Evolutionary conservation across 2,113 vertebrate species (phyloP).

Genomic region (Lynx canadensis): DNA sequence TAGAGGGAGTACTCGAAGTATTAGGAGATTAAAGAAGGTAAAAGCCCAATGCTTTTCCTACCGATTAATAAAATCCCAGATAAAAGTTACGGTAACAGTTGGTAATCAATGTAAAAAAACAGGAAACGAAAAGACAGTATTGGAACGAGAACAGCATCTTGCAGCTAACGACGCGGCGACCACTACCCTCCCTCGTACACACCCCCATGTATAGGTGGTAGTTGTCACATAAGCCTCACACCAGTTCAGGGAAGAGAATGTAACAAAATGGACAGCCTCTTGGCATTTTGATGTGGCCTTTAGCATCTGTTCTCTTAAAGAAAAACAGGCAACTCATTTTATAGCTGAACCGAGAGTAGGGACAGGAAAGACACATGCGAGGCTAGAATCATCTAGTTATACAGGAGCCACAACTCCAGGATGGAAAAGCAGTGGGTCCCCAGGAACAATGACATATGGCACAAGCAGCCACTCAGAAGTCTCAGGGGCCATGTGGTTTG

Average conservation of each 20-base stretch:
- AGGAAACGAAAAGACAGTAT: neutral
- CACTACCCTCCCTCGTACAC: too few relatives aligned
- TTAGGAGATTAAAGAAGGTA: neutral
- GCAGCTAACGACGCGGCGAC: neutral
- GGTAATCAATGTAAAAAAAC: neutral
- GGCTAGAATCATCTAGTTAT: neutral
- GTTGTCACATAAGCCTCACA: neutral
- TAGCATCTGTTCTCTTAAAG: neutral
- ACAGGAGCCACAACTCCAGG: neutral
- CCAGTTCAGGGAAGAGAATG: neutral
- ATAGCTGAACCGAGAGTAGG: neutral
- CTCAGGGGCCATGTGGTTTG: neutral
- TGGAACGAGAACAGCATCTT: neutral
- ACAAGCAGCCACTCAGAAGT: neutral
- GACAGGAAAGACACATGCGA: neutral
- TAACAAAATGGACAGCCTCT: neutral
- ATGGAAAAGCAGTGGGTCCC: neutral
- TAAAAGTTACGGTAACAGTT: neutral
- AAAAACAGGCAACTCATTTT: neutral
- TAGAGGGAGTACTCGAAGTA: neutral
- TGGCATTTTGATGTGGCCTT: neutral
- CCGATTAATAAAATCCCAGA: neutral
- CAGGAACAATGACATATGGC: neutral
- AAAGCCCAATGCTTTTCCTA: conserved; percentile 12
- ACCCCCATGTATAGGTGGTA: too few relatives aligned